Base-by-base conservation (phyloP, 2,888 invertebrate species). In the Ormyrus thymus region DNA sequence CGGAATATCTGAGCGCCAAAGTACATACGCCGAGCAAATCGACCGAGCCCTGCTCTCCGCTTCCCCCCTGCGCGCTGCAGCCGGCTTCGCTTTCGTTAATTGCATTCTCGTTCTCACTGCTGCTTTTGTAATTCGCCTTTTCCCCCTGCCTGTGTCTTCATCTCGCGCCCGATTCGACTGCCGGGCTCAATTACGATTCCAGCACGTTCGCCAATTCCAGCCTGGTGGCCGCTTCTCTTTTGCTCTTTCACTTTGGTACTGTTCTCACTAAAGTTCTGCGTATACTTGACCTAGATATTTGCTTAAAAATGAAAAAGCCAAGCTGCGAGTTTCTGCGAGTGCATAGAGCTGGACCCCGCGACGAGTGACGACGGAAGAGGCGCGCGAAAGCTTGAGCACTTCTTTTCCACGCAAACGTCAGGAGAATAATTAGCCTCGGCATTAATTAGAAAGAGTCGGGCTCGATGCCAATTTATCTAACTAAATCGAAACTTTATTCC, bases 1-100 rank as follows among this genome's bases (percentile, higher is more conserved):
- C 83, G 83, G 83, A 83, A 84, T 84, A 81, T 82, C 64, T 68
- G n/a, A n/a, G 51, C 83, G 29, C 29, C 29, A 29, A 29, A 29
- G 29, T 29, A 29, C 29, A 29, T 29, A 29, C 29, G 29, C 29
- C 29, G 29, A 29, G 29, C 29, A 29, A 29, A 29, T 29, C 29
- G 29, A 29, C 29, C 29, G 29, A 29, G 29, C 29, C 29, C 29
- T 29, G 4, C 29, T 29, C 29, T 29, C 29, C 29, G 2, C 29
- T 29, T 29, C 29, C 29, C 83, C 83, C 80, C 83, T 50, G 82
- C 82, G 70, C 77, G 7, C 70, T 77, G 78, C 75, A 71, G 73
- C 72, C 13, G n/a, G 72, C 64, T 59, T 71, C 76, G 53, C 72
- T 76, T 73, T 69, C 76, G 61, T 68, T 72, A 58, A 76, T 79